Base-by-base conservation (phyloP, 2,888 invertebrate genomes). In the Dusona sp. region DNA sequence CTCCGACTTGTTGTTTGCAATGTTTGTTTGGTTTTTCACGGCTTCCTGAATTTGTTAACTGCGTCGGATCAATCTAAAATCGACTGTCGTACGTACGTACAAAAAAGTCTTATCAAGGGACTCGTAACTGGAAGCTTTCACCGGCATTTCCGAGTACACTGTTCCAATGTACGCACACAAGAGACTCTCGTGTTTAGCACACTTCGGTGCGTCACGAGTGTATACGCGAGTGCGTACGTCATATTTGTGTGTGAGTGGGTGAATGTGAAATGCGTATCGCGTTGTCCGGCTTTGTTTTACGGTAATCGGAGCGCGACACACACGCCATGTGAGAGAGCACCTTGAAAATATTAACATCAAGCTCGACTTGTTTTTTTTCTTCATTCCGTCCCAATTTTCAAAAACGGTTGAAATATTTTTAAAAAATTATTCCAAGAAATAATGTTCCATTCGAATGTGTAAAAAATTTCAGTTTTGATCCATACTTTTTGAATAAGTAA, bases 231-330 rank as follows among this genome's bases (percentile, higher is more conserved):
- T 13, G 9, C 16, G 13, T 11, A 42, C 42, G 22, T 33, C 8
- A 13, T 61, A 29, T 61, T 16, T 29, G 19, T 19, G 67, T 70
- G 54, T 11, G 51, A 57, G 25, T 25, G 36, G 29, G 54, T 36
- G 36, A 16, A 16, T n/a, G 22, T 38, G 3, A 38, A 79, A 68
- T 48, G 70, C 25, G 45, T 48, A 57, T 82, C 80, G 64, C 80
- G 72, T 73, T 48, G 83, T 81, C 68, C 67, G 80, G 86, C 86
- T 84, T 86, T 86, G 86, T 86, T 86, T 86, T 74, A 70, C 78
- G 78, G 83, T 86, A 86, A 86, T 86, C 86, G 86, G 86, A 86
- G 86, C 86, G 81, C 86, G 79, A 86, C 83, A 84, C 79, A 81
- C 86, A 74, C 83, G 84, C 79, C 78, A 81, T 78, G 48, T 72